Base-by-base conservation (phyloP, 2,888 invertebrate species). In the Orchesella flavescens region DNA sequence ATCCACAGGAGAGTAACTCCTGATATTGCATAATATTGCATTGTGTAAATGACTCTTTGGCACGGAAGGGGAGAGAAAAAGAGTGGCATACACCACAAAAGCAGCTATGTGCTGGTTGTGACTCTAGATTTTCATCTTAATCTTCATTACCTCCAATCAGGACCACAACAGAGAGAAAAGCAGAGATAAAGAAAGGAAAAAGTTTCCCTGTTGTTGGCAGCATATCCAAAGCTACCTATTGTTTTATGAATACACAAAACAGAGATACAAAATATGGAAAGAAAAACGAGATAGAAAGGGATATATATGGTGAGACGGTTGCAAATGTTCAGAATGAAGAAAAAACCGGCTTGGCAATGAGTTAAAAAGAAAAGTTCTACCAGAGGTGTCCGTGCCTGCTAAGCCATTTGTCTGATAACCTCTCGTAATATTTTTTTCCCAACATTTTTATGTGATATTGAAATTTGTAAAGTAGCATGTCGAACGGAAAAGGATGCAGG, bases 91-190 rank as follows among this genome's bases (percentile, higher is more conserved):
- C n/a, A 66, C 65, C 43, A 43, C 65, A 53, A 65, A 53, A 43
- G n/a, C 15, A 46, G 34, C 34, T 34, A 7, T n/a, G 9, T 7
- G 23, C 10, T 19, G 21, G 43, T 13, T 21, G 59, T 72, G 59
- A 9, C 53, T 66, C 66, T 55, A 19, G 65, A 66, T 74, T 76
- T 65, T 66, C 43, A 55, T 17, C 43, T 76, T 76, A 76, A 76
- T 76, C 65, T 53, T 65, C 66, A 76, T 76, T 76, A 66, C 66
- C 66, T 55, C 55, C 65, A 66, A 66, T 76, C 65, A 76, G 24
- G 34, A 53, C n/a, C 24, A 72, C 57, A 57, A 19, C 17, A 44
- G 34, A 34, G 21, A 17, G 1, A 63, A 34, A 63, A 57, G 12
- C 17, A 44, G 34, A 34, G 21, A 17, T 17, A 63, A 34, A 63